Evolutionary conservation across 2,797 vertebrate species (phyloP).

Genomic region (Scarus forsteni): DNA sequence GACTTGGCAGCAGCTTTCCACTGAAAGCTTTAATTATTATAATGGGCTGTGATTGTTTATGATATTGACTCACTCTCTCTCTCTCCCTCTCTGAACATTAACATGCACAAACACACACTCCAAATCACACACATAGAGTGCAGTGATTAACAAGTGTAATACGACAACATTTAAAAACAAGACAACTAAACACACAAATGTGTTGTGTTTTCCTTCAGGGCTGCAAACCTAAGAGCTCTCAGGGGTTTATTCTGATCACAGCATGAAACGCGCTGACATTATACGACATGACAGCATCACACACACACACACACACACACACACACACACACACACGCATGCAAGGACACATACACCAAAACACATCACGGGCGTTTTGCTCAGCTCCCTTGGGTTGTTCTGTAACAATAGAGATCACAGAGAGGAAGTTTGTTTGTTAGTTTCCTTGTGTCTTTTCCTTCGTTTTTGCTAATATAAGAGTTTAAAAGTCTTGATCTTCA

Average conservation of each 20-base stretch:
- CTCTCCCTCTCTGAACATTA: neutral
- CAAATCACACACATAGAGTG: constrained; percentile 11
- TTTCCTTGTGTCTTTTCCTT: neutral
- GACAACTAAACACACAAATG: constrained; percentile 5
- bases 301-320: constrained; percentile 44
- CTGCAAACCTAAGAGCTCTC: constrained; percentile 46
- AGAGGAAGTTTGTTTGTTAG: constrained; percentile 31
- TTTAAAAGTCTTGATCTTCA: no score
- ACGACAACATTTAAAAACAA: constrained; percentile 42
- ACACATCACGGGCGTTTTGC: constrained; percentile 39
- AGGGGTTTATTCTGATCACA: constrained; percentile 62
- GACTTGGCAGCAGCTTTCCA: constrained; percentile 37
- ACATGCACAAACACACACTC: constrained; percentile 8
- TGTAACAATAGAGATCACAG: constrained; percentile 38
- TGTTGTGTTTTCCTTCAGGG: constrained; percentile 35
- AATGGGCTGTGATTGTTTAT: constrained; percentile 37
- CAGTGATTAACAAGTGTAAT: constrained; percentile 38
- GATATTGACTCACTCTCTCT: constrained; percentile 15
- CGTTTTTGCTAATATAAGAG: neutral
- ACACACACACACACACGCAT: no score
- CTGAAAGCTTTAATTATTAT: constrained; percentile 59
- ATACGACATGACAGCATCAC: constrained; percentile 65
- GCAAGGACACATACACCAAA: constrained; percentile 8
- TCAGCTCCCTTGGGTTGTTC: constrained; percentile 17
- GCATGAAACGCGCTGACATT: constrained; percentile 52